A percentile compares a stretch with the other conserved stretches of the same genome.
Conservation (phyloP, 2,113 vertebrate genomes). For the Addax nasomaculatus region DNA sequence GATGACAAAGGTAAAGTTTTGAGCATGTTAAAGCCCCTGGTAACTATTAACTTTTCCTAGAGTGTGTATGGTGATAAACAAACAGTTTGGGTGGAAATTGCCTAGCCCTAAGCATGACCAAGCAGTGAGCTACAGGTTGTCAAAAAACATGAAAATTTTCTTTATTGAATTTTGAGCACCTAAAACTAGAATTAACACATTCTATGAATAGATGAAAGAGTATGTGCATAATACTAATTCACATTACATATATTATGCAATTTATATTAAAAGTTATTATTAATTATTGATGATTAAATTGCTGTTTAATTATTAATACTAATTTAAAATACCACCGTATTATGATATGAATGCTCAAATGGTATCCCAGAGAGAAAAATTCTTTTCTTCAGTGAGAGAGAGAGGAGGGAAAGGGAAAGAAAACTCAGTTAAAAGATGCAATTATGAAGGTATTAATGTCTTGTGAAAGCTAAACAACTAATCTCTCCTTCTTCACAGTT, state of each 20-base stretch:
- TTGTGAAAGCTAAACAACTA: background rate
- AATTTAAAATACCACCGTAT: background rate
- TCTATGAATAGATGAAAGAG: background rate
- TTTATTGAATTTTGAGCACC: background rate
- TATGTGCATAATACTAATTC: background rate
- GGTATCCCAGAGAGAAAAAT: background rate
- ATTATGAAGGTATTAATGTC: background rate
- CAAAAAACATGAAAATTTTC: background rate
- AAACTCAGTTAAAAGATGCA: background rate
- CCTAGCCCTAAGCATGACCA: background rate
- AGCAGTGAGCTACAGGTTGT: background rate
- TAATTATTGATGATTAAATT: background rate
- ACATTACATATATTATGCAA: background rate
- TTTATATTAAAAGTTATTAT: background rate
- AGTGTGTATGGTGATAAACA: background rate
- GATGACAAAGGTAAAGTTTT: background rate
- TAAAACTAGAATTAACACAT: background rate
- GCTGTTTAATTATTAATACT: background rate
- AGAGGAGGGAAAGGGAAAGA: background rate
- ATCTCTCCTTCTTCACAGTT: background rate
- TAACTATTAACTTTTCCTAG: background rate
- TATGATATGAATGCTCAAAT: background rate
- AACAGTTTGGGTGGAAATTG: background rate
- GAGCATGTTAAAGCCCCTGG: background rate
- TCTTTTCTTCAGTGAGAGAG: background rate